Base-by-base conservation (phyloP, 2,113 vertebrate species). In the Lates calcarifer region DNA sequence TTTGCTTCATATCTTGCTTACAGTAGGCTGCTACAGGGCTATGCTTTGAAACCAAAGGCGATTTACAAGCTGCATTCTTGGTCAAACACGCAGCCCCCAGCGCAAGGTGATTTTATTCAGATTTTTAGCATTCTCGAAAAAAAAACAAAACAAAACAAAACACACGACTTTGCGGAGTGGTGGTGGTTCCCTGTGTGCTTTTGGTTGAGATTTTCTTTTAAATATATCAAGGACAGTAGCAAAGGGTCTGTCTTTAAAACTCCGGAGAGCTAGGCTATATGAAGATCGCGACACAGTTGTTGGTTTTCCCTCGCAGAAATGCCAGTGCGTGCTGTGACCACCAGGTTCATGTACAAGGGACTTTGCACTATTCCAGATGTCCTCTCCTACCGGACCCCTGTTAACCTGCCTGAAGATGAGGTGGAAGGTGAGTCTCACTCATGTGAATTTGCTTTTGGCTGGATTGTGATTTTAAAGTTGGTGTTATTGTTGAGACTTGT, bases 341-440 rank as follows among this genome's bases (percentile, higher is more conserved):
- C 97, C 94, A 97, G 97, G 93, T 97, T 99, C 95, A 99, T 99
- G 98, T 99, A 99, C 96, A 96, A 97, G 95, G 98, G 98, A 90
- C 97, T 98, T 91, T 98, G 97, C 94, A 98, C 97, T 89, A 96
- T 98, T 91, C 97, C 97, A 94, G 97, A 96, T 91, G 96, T 98
- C 94, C 96, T 98, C 90, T 71, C 95, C 71, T 96, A 94, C 96
- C 96, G 94, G 95, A 90, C 93, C 95, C 97, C 79, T 58, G 95
- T 98, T 81, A 95, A 88, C 82, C 96, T 98, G 73, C 97, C 97
- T 10, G 98, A 98, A 89, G 97, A 98, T 91, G 97, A 98, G 90
- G 95, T 98, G 90, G 97, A 98, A 95, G 97, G 97, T 98, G 91
- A 96, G 97, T 85, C 31, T 24, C n/a, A n/a, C n/a, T n/a, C n/a